Base-by-base conservation (phyloP, 2,888 invertebrate genomes). In the Girardia tigrina region DNA sequence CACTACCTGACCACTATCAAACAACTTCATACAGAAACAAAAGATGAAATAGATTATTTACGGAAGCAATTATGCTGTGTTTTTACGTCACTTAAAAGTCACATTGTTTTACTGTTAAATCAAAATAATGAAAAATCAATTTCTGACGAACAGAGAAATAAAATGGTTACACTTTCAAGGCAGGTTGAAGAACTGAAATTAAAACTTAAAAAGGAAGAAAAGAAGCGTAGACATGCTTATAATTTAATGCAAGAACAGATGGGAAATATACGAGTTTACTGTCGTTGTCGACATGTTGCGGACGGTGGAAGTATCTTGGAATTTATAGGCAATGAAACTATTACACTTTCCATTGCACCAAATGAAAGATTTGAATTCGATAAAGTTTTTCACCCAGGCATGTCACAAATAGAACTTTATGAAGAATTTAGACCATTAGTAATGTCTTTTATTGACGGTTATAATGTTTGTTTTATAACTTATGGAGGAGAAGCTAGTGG, bases 401-500 rank as follows among this genome's bases (percentile, higher is more conserved):
- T 56, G 56, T 56, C 56, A 8, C 75, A 75, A 26, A 23, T 27
- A 28, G 26, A 72, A 20, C 14, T 75, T 0, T 75, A 74, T 28
- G 75, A 75, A 75, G 75, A 75, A 29, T 72, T 75, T 2, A n/a
- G 28, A 27, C 75, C 75, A 28, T 76, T 75, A 28, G 74, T 75
- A 27, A 75, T 26, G 28, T 75, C 75, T 27, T 75, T 75, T 36
- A 72, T 74, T 6, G 75, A 75, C 29, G 75, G 75, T 20, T 75
- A 75, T 28, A 75, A 75, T 27, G 75, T 75, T 6, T 74, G 75
- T 28, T 75, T 75, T 36, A 75, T 75, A 4, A 75, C 75, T 20
- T 75, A 75, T 72, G 75, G 75, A 12, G 75, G 75, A 28, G 75
- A 75, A 26, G 75, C 75, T 27, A 75, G 75, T 72, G 75, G 75